Percentiles rank a stretch among this genome's conserved stretches.
Conservation (phyloP, 2,888 invertebrate genomes). For the Scaptodrosophila latifasciaeformis region DNA sequence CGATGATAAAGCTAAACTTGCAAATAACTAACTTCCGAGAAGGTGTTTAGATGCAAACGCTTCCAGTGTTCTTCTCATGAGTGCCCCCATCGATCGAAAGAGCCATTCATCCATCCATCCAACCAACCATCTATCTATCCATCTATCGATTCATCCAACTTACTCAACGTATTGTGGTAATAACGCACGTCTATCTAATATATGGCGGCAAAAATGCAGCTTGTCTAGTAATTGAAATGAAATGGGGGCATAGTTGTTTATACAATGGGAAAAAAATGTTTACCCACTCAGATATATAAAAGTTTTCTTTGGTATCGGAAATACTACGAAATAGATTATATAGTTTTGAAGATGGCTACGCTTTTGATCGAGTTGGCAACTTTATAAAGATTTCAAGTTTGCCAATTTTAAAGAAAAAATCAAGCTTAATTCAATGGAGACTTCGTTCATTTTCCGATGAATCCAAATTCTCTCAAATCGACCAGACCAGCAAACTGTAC, state of each 20-base stretch:
- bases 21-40: slow-evolving; percentile 54
- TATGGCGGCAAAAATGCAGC: slow-evolving; percentile 26
- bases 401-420: too few relatives aligned
- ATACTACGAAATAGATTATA: too few relatives aligned
- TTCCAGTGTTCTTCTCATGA: slow-evolving; percentile 63
- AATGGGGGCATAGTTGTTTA: background rate
- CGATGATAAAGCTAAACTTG: background rate
- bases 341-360: too few relatives aligned
- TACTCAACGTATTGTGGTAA: slow-evolving; percentile 18
- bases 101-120: background rate
- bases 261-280: too few relatives aligned
- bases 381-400: too few relatives aligned
- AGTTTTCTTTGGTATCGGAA: too few relatives aligned
- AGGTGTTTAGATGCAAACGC: slow-evolving; percentile 70
- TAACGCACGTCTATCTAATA: slow-evolving; percentile 31
- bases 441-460: too few relatives aligned
- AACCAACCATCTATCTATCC: background rate
- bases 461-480: too few relatives aligned
- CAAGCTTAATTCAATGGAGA: too few relatives aligned
- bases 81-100: slow-evolving; percentile 1
- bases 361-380: too few relatives aligned
- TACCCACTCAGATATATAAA: too few relatives aligned
- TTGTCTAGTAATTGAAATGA: slow-evolving; percentile 52
- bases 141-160: background rate
- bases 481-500: too few relatives aligned